Conservation (phyloP, 2,888 invertebrate species). For the Octodonta nipae region DNA sequence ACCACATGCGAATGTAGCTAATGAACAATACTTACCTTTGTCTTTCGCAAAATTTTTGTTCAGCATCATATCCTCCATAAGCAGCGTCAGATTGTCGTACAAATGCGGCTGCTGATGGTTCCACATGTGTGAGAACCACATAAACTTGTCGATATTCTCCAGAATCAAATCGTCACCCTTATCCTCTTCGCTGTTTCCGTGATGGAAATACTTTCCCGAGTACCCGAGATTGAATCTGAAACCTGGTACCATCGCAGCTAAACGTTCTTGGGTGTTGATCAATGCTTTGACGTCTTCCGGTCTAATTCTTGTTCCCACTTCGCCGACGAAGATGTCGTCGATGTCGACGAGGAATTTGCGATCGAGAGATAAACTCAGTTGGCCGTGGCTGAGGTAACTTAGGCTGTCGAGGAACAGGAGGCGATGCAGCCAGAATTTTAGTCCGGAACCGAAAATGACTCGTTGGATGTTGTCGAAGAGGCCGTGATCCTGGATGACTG, state of each 20-base stretch:
- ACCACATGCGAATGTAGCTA: too few relatives aligned
- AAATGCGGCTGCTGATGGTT: slow-evolving; percentile 95
- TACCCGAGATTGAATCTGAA: slow-evolving; percentile 96
- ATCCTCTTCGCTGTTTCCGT: slow-evolving; percentile 82
- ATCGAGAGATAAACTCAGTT: slow-evolving; percentile 76
- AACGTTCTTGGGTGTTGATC: slow-evolving; percentile 61
- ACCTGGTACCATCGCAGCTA: slow-evolving; percentile 58
- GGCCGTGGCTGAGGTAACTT: slow-evolving; percentile 86
- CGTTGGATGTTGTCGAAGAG: slow-evolving; percentile 80
- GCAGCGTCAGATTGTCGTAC: slow-evolving; percentile 74
- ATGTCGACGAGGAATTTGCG: slow-evolving; percentile 87
- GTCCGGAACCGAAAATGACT: slow-evolving; percentile 85
- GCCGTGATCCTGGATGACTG: slow-evolving; percentile 85
- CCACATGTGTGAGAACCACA: slow-evolving; percentile 98
- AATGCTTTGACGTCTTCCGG: slow-evolving; percentile 75
- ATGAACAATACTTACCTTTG: slow-evolving; percentile 40
- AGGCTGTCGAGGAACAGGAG: slow-evolving; percentile 82
- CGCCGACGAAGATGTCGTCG: slow-evolving; percentile 96
- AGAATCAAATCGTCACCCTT: slow-evolving; percentile 83
- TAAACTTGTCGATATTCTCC: slow-evolving; percentile 74
- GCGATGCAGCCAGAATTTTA: slow-evolving; percentile 87
- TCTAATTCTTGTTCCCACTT: slow-evolving; percentile 59
- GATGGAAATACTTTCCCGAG: slow-evolving; percentile 94
- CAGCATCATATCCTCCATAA: slow-evolving; percentile 81
- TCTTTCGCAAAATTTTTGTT: slow-evolving; percentile 78